Conservation (phyloP, 2,113 vertebrate species). For the Ginglymostoma cirratum region DNA sequence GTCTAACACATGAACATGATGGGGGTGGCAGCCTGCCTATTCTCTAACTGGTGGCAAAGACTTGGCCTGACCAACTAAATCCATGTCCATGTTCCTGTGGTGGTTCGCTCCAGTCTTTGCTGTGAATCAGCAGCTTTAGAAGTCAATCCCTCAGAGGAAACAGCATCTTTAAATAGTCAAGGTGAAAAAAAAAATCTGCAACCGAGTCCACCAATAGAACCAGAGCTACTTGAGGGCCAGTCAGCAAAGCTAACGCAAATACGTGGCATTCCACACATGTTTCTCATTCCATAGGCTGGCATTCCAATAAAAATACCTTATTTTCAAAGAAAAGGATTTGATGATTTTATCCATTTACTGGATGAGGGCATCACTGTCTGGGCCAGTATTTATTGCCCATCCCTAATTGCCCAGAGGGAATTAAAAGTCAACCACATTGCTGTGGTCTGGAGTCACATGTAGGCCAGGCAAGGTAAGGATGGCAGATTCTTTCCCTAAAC, state of each 20-base stretch:
- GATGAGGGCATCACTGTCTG: too few species aligned
- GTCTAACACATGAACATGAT: too few species aligned
- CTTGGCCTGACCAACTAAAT: background rate
- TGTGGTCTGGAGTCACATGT: too few species aligned
- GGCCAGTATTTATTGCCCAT: too few species aligned
- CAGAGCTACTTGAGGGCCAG: background rate
- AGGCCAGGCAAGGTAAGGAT: too few species aligned
- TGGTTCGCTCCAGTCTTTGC: background rate
- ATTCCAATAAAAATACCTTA: background rate
- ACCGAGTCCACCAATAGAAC: background rate
- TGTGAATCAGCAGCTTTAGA: background rate
- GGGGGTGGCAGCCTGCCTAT: background rate
- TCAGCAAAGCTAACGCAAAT: background rate
- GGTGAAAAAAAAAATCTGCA: background rate
- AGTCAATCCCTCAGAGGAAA: constrained; percentile 18
- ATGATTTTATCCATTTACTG: background rate
- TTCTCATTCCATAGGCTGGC: background rate
- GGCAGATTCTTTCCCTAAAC: too few species aligned
- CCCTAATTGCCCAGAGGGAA: too few species aligned
- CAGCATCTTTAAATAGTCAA: constrained; percentile 13
- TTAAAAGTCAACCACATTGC: too few species aligned
- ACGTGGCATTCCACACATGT: background rate
- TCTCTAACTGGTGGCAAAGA: background rate
- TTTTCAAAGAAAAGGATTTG: background rate
- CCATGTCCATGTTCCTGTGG: background rate